Percentiles rank a stretch among this genome's conserved stretches.
phyloP scores from a whole-genome alignment of 2,113 vertebrate genomes.

The Cavia porcellus region DNA sequence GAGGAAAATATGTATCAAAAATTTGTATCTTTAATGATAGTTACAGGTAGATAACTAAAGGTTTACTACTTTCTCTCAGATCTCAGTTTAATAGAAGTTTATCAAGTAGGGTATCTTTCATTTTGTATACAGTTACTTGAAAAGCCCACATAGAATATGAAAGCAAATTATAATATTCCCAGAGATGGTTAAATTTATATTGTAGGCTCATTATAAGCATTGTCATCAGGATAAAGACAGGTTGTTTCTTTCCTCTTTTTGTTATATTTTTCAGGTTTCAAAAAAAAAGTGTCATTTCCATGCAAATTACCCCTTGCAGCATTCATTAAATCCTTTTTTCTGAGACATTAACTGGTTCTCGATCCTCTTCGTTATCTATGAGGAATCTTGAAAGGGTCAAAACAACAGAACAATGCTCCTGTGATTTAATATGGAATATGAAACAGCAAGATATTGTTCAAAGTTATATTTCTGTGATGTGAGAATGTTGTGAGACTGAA shows the following conservation, averaged over 20 bases:
- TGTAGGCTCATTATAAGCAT: conserved; percentile 76
- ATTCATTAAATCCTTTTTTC: conserved; percentile 87
- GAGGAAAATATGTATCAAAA: conserved; percentile 25
- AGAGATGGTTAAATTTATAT: conserved; percentile 66
- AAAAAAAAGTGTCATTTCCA: conserved; percentile 85
- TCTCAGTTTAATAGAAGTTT: neutral
- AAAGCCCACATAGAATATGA: conserved; percentile 65
- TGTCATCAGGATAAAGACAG: conserved; percentile 67
- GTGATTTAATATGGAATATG: conserved; percentile 80
- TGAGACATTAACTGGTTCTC: conserved; percentile 75
- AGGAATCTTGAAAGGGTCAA: conserved; percentile 85
- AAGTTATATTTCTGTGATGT: conserved; percentile 80
- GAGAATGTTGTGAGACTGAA: conserved; percentile 74
- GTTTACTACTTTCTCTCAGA: conserved; percentile 12
- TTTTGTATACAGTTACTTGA: neutral
- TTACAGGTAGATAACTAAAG: neutral
- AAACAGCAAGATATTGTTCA: conserved; percentile 77
- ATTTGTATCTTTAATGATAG: conserved; percentile 7
- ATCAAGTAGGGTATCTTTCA: conserved; percentile 20
- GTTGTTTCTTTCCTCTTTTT: conserved; percentile 45
- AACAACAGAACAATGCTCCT: conserved; percentile 69
- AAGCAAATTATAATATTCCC: conserved; percentile 57
- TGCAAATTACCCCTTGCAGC: conserved; percentile 84
- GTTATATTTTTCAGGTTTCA: conserved; percentile 72
- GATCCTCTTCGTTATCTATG: conserved; percentile 77